Evolutionary conservation across 2,888 invertebrate genomes (phyloP).

Genomic region (Anoplius nigerrimus): DNA sequence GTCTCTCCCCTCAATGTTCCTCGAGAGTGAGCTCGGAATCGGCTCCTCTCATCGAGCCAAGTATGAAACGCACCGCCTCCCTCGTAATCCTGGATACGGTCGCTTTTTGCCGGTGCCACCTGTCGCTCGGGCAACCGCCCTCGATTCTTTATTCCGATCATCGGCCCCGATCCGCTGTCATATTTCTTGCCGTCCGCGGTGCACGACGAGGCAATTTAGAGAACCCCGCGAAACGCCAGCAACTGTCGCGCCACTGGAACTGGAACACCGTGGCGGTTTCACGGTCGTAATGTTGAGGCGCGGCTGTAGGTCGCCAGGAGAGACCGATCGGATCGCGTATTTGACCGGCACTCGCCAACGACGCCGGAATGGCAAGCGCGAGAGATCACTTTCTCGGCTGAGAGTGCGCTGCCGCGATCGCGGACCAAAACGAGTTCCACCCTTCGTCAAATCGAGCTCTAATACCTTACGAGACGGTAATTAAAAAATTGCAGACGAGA

Average conservation of each 20-base stretch:
- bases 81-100: conserved; percentile 61
- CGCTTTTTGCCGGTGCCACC: conserved; percentile 64
- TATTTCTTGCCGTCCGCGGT: conserved; percentile 63
- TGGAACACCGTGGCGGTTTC: conserved; percentile 6
- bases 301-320: neutral
- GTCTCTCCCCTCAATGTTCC: too few species aligned
- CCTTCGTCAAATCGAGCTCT: too few species aligned
- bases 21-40: conserved; percentile 14
- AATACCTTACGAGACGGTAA: too few species aligned
- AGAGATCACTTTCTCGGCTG: too few species aligned
- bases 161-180: conserved; percentile 63
- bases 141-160: conserved; percentile 66
- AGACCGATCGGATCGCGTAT: neutral
- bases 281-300: conserved; percentile 5
- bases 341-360: neutral
- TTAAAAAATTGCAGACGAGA: too few species aligned
- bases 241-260: conserved; percentile 10
- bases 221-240: conserved; percentile 21
- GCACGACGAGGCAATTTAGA: conserved; percentile 64
- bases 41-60: conserved; percentile 42
- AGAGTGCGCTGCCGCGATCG: too few species aligned
- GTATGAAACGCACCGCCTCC: conserved; percentile 50
- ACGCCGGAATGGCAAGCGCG: neutral
- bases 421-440: too few species aligned
- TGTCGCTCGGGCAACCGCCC: conserved; percentile 61